A percentile compares a stretch with the other conserved stretches of the same genome.
These are phyloP conservation scores for Apodemus speciosus DNA, from an alignment of 2,113 vertebrate species.

Conservation along the genomic window DNA sequence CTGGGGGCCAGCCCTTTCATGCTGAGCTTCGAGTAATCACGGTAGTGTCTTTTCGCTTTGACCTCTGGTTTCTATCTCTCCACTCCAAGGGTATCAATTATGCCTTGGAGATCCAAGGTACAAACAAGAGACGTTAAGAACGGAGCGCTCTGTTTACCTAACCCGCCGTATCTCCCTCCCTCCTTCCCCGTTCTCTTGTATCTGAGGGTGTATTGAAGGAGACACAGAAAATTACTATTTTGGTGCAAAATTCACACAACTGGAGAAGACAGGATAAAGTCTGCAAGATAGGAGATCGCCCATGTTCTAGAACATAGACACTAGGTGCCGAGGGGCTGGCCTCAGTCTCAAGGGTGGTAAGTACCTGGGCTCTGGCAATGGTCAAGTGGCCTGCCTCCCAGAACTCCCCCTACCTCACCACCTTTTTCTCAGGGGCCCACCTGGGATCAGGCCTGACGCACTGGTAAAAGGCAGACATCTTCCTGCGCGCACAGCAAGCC, in stretches of 20 bases:
- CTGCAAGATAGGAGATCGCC: neutral
- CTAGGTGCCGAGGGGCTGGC: neutral
- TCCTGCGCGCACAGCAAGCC: constrained; percentile 35
- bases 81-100: neutral
- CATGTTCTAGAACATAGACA: neutral
- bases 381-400: neutral
- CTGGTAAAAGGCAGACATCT: constrained; percentile 81
- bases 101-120: neutral
- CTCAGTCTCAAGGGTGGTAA: too few relatives aligned
- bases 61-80: neutral
- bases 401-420: neutral
- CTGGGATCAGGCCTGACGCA: constrained; percentile 81
- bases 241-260: constrained; percentile 6
- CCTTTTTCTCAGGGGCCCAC: constrained; percentile 40
- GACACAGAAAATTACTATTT: constrained; percentile 41
- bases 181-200: neutral
- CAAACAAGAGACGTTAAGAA: neutral
- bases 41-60: neutral
- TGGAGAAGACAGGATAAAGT: constrained; percentile 17
- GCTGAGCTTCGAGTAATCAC: neutral
- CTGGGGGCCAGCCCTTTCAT: neutral
- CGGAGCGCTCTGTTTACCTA: neutral
- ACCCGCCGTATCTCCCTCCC: too few relatives aligned
- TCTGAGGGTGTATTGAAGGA: neutral
- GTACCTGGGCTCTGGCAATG: neutral